A percentile compares a stretch with the other conserved stretches of the same genome.
Conservation (phyloP, 2,113 vertebrate genomes). For the Amazona vittata region DNA sequence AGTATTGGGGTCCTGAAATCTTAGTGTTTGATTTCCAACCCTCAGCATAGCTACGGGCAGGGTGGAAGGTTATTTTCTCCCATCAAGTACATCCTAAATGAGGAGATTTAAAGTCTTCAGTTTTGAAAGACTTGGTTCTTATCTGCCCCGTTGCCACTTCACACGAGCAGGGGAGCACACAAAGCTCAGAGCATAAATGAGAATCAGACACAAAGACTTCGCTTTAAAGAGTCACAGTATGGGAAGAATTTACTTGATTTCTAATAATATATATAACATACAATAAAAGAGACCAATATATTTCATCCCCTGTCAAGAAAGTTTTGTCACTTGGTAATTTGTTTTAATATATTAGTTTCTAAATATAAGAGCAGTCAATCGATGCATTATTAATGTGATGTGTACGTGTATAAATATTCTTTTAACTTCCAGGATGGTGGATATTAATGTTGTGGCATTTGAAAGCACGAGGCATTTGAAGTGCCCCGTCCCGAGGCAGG, state of each 20-base stretch:
- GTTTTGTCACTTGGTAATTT: constrained; percentile 59
- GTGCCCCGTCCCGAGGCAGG: background rate
- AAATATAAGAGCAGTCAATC: constrained; percentile 16
- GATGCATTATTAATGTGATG: constrained; percentile 42
- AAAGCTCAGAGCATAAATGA: background rate
- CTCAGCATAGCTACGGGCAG: background rate
- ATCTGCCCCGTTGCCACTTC: background rate
- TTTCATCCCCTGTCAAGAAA: constrained; percentile 26
- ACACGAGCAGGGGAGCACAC: background rate
- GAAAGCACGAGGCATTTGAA: background rate
- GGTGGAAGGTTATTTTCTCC: background rate
- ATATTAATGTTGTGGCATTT: constrained; percentile 45
- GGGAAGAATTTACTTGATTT: constrained; percentile 32
- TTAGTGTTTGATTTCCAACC: background rate
- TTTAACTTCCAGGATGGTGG: constrained; percentile 16
- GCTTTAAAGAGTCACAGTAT: background rate
- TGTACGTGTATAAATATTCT: constrained; percentile 47
- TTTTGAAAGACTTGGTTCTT: background rate
- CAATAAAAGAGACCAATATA: constrained; percentile 12
- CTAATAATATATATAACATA: background rate
- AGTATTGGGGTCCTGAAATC: background rate
- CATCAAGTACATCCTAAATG: background rate
- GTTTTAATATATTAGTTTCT: constrained; percentile 57
- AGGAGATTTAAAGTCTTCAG: background rate
- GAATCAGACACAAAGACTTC: background rate